Conservation (phyloP, 2,797 vertebrate species). For the Mormyrops boulengeri region DNA sequence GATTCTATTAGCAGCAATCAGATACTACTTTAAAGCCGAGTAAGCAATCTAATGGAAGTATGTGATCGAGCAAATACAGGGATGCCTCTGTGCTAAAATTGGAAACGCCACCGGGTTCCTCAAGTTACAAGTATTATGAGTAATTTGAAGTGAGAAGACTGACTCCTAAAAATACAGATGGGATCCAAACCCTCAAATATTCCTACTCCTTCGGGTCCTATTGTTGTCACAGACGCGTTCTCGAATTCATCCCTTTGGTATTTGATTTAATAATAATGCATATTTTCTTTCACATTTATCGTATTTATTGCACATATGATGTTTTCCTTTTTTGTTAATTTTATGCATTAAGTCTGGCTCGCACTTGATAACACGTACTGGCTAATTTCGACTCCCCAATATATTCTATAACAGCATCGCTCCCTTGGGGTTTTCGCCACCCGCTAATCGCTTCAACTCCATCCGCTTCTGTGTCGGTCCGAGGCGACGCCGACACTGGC, state of each 20-base stretch:
- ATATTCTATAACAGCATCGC: conserved; percentile 53
- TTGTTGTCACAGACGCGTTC: conserved; percentile 37
- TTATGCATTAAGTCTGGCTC: conserved; percentile 29
- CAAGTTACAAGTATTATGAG: conserved; percentile 39
- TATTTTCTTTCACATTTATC: background rate
- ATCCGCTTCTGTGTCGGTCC: conserved; percentile 30
- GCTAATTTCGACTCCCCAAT: conserved; percentile 66
- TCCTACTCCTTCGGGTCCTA: conserved; percentile 55
- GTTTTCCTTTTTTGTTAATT: background rate
- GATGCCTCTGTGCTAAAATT: background rate
- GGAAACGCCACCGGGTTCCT: conserved; percentile 19
- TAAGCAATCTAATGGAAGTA: background rate
- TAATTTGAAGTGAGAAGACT: conserved; percentile 47
- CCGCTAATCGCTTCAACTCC: conserved; percentile 59
- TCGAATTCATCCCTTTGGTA: background rate
- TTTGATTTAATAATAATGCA: background rate
- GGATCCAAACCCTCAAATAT: conserved; percentile 48
- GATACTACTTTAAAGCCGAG: background rate
- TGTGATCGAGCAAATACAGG: background rate
- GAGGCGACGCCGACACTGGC: conserved; percentile 43
- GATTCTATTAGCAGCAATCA: background rate
- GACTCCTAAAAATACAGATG: conserved; percentile 44
- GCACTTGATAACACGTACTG: conserved; percentile 46
- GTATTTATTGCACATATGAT: background rate
- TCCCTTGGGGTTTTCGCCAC: conserved; percentile 49